Base-by-base conservation (phyloP, 2,797 vertebrate genomes). In the Gymnocypris eckloni region DNA sequence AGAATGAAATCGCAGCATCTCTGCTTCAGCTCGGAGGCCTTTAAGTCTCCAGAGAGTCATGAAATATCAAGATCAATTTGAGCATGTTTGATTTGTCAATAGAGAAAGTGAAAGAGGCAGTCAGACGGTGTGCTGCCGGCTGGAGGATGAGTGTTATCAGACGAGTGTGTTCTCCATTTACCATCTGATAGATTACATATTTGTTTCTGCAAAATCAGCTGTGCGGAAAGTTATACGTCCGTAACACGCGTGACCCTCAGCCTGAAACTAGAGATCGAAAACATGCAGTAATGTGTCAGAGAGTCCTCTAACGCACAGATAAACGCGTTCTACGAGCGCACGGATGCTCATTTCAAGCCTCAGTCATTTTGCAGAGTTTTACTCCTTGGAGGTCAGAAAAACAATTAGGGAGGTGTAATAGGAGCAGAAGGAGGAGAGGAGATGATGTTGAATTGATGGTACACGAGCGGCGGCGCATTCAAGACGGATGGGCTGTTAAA, bases 401-500 rank as follows among this genome's bases (percentile, higher is more conserved):
- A 94, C 91, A 94, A 93, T 94, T 93, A 95, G 86, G 54, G 78
- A 87, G 83, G 75, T 91, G 91, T 90, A 91, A 91, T 92, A 88
- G 89, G 88, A 92, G 89, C 88, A 85, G 84, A 86, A 87, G 87
- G 89, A 87, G 90, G 87, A 89, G 88, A 90, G 70, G 83, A 83
- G 76, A 82, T 85, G 90, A 83, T 84, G 72, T 87, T 90, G 91
- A 89, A 89, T 86, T 89, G 90, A 93, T 92, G 88, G 89, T 70
- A 86, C 86, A 79, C 81, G 56, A 84, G 88, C 85, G 89, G 84
- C 64, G 87, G 88, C 85, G 33, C 79, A 70, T 81, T 70, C 45
- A 81, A 79, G 72, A 86, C 61, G 83, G 86, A 85, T 81, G 81
- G 66, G 76, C 52, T 90, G 82, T 89, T 90, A 86, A 89, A 88